These are phyloP conservation scores for Ctenoplectra terminalis DNA, from an alignment of 1,140 invertebrate genomes.

Conservation along the genomic window DNA sequence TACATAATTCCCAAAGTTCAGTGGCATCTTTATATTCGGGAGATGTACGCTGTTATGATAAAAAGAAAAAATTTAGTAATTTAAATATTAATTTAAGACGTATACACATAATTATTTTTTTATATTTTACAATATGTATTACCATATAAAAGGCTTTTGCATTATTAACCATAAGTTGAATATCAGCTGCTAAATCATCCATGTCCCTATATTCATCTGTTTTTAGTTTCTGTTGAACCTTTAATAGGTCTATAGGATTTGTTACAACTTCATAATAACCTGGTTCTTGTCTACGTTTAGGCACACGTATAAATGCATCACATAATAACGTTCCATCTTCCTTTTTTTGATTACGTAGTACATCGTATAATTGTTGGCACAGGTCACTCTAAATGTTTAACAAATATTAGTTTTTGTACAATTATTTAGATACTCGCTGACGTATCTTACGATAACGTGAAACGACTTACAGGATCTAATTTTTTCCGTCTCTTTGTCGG, in stretches of 20 bases:
- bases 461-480: conserved; percentile 82
- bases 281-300: conserved; percentile 95
- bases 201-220: conserved; percentile 96
- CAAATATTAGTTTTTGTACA: neutral
- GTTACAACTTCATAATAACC: conserved; percentile 95
- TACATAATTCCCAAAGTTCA: conserved; percentile 93
- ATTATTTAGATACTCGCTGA: neutral
- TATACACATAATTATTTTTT: conserved; percentile 2
- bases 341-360: conserved; percentile 94
- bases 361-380: conserved; percentile 96
- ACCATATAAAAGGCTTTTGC: conserved; percentile 97
- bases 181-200: conserved; percentile 93
- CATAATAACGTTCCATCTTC: conserved; percentile 95
- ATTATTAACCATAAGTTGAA: conserved; percentile 95
- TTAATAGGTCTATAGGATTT: conserved; percentile 96
- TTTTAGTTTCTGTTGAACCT: conserved; percentile 98
- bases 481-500: conserved; percentile 82
- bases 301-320: conserved; percentile 96
- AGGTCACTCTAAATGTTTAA: conserved; percentile 87
- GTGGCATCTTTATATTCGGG: conserved; percentile 95
- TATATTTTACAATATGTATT: conserved; percentile 42
- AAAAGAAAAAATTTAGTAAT: conserved; percentile 11
- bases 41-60: conserved; percentile 85
- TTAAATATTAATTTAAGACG: conserved; percentile 6
- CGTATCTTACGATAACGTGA: neutral